Evolutionary conservation across 2,113 vertebrate species (phyloP).

Genomic region (Rutilus rutilus): DNA sequence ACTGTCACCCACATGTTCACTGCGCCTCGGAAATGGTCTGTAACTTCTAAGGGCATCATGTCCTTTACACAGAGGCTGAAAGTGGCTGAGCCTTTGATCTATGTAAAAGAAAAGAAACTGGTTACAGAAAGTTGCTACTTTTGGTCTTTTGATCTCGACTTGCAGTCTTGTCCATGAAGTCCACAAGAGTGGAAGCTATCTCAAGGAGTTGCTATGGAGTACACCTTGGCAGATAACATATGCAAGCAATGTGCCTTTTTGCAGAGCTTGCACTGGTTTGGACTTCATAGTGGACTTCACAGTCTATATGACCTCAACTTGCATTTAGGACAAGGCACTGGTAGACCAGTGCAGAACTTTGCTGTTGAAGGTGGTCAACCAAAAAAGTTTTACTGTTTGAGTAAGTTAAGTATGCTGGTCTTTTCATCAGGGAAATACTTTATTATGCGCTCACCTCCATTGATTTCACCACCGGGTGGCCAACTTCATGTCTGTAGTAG

Average conservation of each 20-base stretch:
- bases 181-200: not conserved
- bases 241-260: not conserved
- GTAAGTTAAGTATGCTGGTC: not conserved
- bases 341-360: not conserved
- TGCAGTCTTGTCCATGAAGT: not conserved
- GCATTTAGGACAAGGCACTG: not conserved
- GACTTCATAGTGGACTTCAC: not conserved
- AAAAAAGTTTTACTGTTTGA: not conserved
- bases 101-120: slow-evolving; percentile 7
- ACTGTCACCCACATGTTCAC: slow-evolving; percentile 90
- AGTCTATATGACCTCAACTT: not conserved
- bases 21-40: slow-evolving; percentile 88
- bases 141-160: not conserved
- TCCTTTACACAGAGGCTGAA: slow-evolving; percentile 90
- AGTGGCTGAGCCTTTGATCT: slow-evolving; percentile 85
- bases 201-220: not conserved
- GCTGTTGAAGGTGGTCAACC: not conserved
- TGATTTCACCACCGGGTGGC: slow-evolving; percentile 85
- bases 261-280: not conserved
- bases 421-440: not conserved
- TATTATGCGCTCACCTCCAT: slow-evolving; percentile 79
- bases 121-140: not conserved
- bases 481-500: slow-evolving; percentile 91
- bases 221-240: not conserved
- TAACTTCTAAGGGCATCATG: slow-evolving; percentile 89